Evolutionary conservation across 2,113 vertebrate genomes (phyloP).

Genomic region (Nematolebias whitei): DNA sequence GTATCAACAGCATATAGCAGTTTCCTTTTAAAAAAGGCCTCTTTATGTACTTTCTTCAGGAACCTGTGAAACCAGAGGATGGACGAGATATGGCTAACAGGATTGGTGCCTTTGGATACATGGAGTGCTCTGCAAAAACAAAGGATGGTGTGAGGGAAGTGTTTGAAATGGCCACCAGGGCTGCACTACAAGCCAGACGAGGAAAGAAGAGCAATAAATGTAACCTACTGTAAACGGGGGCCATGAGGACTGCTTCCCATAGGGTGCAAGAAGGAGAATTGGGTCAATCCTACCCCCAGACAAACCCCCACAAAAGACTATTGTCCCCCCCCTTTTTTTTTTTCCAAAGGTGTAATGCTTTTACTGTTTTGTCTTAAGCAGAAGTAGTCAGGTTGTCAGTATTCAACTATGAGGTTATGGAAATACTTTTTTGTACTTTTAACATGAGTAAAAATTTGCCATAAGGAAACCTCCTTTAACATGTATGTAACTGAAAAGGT

Average conservation of each 20-base stretch:
- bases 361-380: slow-evolving; percentile 78
- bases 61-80: slow-evolving; percentile 87
- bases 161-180: slow-evolving; percentile 89
- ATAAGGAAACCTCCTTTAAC: slow-evolving; percentile 68
- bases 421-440: slow-evolving; percentile 76
- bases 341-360: slow-evolving; percentile 79
- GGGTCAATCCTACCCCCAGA: slow-evolving; percentile 65
- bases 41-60: slow-evolving; percentile 58
- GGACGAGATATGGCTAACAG: slow-evolving; percentile 87
- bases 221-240: slow-evolving; percentile 79
- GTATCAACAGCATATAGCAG: neutral
- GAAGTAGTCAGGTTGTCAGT: slow-evolving; percentile 81
- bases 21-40: slow-evolving; percentile 14
- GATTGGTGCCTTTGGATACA: slow-evolving; percentile 87
- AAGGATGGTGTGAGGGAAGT: slow-evolving; percentile 89
- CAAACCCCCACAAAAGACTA: slow-evolving; percentile 75
- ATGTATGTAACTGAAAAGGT: slow-evolving; percentile 58
- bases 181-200: slow-evolving; percentile 85
- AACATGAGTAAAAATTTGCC: slow-evolving; percentile 74
- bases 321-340: slow-evolving; percentile 76
- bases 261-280: slow-evolving; percentile 51
- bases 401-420: slow-evolving; percentile 77
- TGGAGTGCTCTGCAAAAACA: slow-evolving; percentile 89
- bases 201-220: slow-evolving; percentile 85
- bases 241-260: slow-evolving; percentile 61